Conservation (phyloP, 2,797 vertebrate species). For the Fundulus diaphanus region DNA sequence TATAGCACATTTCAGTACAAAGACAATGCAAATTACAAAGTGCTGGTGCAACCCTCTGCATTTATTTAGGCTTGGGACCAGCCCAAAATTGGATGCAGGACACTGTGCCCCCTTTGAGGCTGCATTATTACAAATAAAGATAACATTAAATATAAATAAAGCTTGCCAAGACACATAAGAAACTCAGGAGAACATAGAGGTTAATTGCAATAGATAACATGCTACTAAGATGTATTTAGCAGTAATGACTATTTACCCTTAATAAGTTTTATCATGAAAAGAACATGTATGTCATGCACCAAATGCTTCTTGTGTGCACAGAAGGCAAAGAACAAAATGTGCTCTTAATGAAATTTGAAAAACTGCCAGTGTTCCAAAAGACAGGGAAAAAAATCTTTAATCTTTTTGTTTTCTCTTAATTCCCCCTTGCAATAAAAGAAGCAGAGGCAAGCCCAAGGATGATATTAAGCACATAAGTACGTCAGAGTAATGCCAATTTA, state of each 20-base stretch:
- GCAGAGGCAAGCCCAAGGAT: constrained; percentile 77
- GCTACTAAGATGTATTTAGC: constrained; percentile 83
- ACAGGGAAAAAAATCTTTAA: constrained; percentile 58
- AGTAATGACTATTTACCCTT: constrained; percentile 85
- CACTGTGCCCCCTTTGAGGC: no score
- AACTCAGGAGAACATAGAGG: constrained; percentile 60
- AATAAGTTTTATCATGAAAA: constrained; percentile 88
- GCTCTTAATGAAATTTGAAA: constrained; percentile 81
- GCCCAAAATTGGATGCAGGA: no score
- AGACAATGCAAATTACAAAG: no score
- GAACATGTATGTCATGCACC: constrained; percentile 84
- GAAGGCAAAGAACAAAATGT: constrained; percentile 83
- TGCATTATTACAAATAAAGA: neutral
- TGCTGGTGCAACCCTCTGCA: no score
- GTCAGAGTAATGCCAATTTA: constrained; percentile 79
- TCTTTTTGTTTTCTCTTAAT: constrained; percentile 60
- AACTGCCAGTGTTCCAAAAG: constrained; percentile 68
- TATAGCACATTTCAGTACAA: no score
- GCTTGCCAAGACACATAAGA: no score
- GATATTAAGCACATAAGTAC: constrained; percentile 80
- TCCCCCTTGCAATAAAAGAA: constrained; percentile 77
- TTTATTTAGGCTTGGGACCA: no score
- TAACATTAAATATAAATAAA: no score
- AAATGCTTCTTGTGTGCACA: constrained; percentile 81
- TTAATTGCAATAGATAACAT: constrained; percentile 64